These are phyloP conservation scores for Pelusios castaneus DNA, from an alignment of 2,113 vertebrate genomes.

Conservation along the genomic window DNA sequence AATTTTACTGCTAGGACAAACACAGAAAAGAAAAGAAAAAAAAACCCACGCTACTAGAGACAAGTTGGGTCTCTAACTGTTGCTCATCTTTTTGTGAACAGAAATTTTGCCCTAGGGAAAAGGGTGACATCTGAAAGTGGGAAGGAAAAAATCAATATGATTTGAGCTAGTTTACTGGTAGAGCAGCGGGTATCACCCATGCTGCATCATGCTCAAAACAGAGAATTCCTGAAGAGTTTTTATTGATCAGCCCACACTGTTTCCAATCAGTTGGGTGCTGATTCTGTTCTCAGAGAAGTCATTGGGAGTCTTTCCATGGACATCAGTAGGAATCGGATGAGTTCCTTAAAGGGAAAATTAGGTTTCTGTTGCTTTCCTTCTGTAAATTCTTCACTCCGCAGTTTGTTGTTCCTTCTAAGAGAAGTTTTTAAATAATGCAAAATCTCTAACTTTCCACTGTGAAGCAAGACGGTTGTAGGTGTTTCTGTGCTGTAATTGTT, in stretches of 20 bases:
- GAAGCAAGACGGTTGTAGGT: background rate
- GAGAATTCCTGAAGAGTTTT: background rate
- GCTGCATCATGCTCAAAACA: background rate
- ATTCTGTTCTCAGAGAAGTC: background rate
- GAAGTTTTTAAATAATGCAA: background rate
- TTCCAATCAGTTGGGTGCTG: background rate
- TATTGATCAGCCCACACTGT: background rate
- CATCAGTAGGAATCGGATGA: background rate
- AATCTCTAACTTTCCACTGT: background rate
- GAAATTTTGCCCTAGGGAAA: slow-evolving; percentile 31
- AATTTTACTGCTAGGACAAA: slow-evolving; percentile 18
- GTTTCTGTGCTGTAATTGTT: background rate
- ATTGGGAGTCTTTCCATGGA: background rate
- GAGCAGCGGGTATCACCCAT: background rate
- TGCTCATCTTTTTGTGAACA: slow-evolving; percentile 6
- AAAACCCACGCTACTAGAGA: background rate
- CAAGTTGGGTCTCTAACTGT: background rate
- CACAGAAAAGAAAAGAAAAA: slow-evolving; percentile 24
- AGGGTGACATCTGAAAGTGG: background rate
- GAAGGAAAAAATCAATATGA: background rate
- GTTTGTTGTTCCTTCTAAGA: background rate
- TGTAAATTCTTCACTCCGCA: background rate
- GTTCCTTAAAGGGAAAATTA: background rate
- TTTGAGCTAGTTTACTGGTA: background rate
- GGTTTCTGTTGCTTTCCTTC: background rate